Conservation (phyloP, 2,888 invertebrate species). For the Urechis unicinctus region DNA sequence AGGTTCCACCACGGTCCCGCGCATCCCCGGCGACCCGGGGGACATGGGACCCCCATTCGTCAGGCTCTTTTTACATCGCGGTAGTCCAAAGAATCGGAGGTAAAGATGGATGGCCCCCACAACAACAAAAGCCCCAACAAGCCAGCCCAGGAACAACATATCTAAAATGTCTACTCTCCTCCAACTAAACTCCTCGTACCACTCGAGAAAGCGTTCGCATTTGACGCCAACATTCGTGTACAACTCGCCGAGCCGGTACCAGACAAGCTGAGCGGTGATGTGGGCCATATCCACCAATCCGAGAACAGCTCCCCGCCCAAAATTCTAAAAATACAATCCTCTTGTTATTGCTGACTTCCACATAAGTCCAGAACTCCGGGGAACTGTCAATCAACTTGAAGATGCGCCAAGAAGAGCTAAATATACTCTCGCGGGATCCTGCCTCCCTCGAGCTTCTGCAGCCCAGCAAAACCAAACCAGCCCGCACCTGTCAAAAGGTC, state of each 20-base stretch:
- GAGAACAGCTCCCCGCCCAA: neutral
- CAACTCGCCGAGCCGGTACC: slow-evolving; percentile 46
- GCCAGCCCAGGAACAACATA: slow-evolving; percentile 42
- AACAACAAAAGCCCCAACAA: slow-evolving; percentile 35
- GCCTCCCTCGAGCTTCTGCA: too few relatives aligned
- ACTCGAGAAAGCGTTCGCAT: slow-evolving; percentile 30
- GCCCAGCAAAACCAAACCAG: too few relatives aligned
- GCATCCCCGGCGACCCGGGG: neutral
- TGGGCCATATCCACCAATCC: slow-evolving; percentile 36
- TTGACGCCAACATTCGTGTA: slow-evolving; percentile 42
- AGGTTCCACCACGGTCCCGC: neutral
- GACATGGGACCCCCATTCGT: neutral
- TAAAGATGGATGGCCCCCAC: slow-evolving; percentile 37
- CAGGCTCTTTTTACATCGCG: slow-evolving; percentile 27
- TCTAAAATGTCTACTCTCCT: slow-evolving; percentile 44
- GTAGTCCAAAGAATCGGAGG: slow-evolving; percentile 37
- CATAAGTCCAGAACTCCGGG: neutral
- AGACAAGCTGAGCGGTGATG: slow-evolving; percentile 44
- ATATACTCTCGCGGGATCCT: too few relatives aligned
- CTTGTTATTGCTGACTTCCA: neutral
- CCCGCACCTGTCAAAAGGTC: neutral
- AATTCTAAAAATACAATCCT: neutral
- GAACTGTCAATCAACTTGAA: neutral
- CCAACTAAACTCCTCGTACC: slow-evolving; percentile 35
- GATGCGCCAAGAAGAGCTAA: neutral